Evolutionary conservation across 1,140 invertebrate genomes (phyloP).

Genomic region (Drosophila littoralis): DNA sequence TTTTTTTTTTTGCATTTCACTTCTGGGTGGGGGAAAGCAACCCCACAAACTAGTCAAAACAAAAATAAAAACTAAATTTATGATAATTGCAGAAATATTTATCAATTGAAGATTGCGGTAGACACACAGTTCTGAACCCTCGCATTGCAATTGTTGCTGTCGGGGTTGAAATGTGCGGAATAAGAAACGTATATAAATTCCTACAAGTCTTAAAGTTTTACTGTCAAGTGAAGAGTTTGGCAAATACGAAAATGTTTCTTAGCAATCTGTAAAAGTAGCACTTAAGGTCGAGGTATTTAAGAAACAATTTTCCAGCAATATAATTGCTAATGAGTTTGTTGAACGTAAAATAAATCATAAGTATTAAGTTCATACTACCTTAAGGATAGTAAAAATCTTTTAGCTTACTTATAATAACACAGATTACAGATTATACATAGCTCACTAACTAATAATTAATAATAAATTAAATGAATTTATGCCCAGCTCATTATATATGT

Average conservation of each 20-base stretch:
- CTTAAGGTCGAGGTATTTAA: no score
- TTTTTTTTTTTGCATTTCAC: constrained; percentile 38
- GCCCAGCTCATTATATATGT: no score
- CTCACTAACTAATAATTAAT: no score
- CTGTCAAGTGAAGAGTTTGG: constrained; percentile 9
- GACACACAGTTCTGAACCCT: constrained; percentile 4
- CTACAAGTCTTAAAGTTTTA: not conserved
- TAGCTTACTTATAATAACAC: no score
- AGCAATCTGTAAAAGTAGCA: not conserved
- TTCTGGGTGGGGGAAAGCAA: constrained; percentile 11
- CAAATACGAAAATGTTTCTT: constrained; percentile 8
- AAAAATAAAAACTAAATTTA: constrained; percentile 27
- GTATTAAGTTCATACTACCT: no score
- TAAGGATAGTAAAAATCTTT: no score
- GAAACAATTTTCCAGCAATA: not conserved
- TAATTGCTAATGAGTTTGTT: not conserved
- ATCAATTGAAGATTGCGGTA: constrained; percentile 33
- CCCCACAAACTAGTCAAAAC: constrained; percentile 1
- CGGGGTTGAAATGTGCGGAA: constrained; percentile 10
- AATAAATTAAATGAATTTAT: no score
- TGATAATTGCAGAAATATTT: constrained; percentile 44
- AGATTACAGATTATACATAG: no score
- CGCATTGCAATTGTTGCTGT: not conserved
- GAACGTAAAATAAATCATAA: no score
- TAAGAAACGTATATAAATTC: constrained; percentile 10